A percentile compares a stretch with the other conserved stretches of the same genome.
Conservation (phyloP, 1,140 invertebrate genomes). For the Parapsyche elsis region DNA sequence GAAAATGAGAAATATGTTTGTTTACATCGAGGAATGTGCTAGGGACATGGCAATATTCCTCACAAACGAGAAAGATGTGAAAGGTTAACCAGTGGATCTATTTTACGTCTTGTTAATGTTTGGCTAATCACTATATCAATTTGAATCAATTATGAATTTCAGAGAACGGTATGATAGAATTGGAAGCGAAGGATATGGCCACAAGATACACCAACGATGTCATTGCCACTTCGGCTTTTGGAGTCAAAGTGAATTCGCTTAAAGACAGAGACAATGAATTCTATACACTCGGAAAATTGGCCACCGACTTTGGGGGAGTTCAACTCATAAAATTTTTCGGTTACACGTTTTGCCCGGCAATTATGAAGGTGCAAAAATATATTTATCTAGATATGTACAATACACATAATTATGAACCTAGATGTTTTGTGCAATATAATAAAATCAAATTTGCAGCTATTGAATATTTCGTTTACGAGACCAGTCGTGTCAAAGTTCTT, state of each 20-base stretch:
- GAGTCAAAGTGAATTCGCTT: slow-evolving; percentile 62
- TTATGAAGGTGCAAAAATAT: slow-evolving; percentile 20
- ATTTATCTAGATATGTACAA: not conserved
- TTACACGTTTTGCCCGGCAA: not conserved
- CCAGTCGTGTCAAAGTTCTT: slow-evolving; percentile 57
- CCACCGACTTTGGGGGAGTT: slow-evolving; percentile 58
- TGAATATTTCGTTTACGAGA: not conserved
- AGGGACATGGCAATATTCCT: slow-evolving; percentile 49
- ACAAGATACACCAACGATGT: slow-evolving; percentile 64
- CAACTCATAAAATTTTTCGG: slow-evolving; percentile 58
- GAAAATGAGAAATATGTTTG: slow-evolving; percentile 27
- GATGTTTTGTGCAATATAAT: not conserved
- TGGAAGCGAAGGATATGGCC: slow-evolving; percentile 61
- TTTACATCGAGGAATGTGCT: slow-evolving; percentile 7
- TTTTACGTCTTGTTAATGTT: no score
- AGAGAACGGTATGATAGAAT: not conserved
- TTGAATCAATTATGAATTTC: not conserved
- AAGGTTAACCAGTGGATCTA: slow-evolving; percentile 52
- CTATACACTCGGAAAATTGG: slow-evolving; percentile 60
- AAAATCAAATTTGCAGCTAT: not conserved
- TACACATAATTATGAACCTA: not conserved
- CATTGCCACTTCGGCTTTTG: slow-evolving; percentile 65
- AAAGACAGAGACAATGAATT: slow-evolving; percentile 64
- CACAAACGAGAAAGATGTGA: slow-evolving; percentile 60
- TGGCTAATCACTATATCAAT: no score